These are phyloP conservation scores for Poeciliopsis turrubarensis DNA, from an alignment of 2,113 vertebrate genomes.

Conservation along the genomic window DNA sequence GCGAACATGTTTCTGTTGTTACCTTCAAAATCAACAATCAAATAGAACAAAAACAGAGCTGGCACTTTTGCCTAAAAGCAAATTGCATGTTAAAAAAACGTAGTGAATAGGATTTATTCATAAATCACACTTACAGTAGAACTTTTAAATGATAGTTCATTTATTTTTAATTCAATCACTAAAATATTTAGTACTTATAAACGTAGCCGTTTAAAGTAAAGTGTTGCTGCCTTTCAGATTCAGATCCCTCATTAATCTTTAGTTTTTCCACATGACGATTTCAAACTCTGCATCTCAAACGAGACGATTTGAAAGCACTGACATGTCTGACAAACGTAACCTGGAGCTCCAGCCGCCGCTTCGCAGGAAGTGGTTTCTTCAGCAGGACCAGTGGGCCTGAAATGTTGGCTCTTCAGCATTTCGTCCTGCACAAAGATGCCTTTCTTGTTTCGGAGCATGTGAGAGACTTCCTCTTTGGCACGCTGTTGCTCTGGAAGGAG, in stretches of 20 bases:
- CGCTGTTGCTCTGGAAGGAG: neutral
- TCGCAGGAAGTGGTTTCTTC: conserved; percentile 38
- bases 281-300: neutral
- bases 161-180: neutral
- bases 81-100: no score
- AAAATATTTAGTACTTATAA: neutral
- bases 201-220: conserved; percentile 9
- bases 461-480: conserved; percentile 29
- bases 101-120: no score
- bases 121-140: no score
- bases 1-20: no score
- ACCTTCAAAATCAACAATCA: no score
- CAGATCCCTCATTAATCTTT: neutral
- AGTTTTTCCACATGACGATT: neutral
- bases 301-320: neutral
- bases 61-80: no score
- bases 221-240: conserved; percentile 13
- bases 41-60: no score
- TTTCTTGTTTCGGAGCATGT: conserved; percentile 48
- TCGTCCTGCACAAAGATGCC: conserved; percentile 44
- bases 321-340: conserved; percentile 28
- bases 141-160: no score
- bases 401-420: neutral
- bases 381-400: neutral
- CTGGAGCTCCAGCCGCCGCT: conserved; percentile 5